Evolutionary conservation across 2,113 vertebrate genomes (phyloP).

Genomic region (Eonycteris spelaea): DNA sequence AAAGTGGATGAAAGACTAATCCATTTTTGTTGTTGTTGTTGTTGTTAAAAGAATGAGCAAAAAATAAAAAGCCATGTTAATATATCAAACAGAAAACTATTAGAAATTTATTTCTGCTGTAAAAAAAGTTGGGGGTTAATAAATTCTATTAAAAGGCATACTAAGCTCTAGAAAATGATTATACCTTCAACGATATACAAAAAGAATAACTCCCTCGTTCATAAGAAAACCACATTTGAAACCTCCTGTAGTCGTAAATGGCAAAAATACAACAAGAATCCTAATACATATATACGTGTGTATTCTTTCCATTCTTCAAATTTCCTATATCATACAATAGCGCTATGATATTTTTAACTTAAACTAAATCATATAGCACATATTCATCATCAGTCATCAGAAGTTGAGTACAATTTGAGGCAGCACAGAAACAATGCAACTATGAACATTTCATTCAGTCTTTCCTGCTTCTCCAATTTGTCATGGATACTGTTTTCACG

Average conservation of each 20-base stretch:
- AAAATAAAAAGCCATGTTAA: not conserved
- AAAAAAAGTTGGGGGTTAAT: constrained; percentile 12
- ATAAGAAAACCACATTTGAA: constrained; percentile 18
- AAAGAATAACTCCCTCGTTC: not conserved
- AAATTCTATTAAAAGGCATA: constrained; percentile 27
- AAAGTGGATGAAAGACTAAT: not conserved
- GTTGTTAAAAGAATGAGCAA: not conserved
- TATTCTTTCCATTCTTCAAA: constrained; percentile 36
- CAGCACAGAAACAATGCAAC: not conserved
- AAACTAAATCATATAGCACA: constrained; percentile 13
- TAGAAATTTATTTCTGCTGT: constrained; percentile 37
- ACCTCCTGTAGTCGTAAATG: not conserved
- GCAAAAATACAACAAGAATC: not conserved
- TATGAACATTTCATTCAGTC: not conserved
- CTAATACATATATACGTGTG: not conserved
- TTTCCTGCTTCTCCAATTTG: not conserved
- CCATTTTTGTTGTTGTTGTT: not conserved
- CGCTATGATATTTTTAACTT: constrained; percentile 52
- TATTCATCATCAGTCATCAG: not conserved
- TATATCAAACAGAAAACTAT: not conserved
- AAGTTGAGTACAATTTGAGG: not conserved
- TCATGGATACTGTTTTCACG: not conserved
- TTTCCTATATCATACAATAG: constrained; percentile 35
- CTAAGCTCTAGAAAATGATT: constrained; percentile 57
- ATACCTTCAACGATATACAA: constrained; percentile 8